Evolutionary conservation across 2,113 vertebrate species (phyloP).

Genomic region (Amphiprion ocellaris): DNA sequence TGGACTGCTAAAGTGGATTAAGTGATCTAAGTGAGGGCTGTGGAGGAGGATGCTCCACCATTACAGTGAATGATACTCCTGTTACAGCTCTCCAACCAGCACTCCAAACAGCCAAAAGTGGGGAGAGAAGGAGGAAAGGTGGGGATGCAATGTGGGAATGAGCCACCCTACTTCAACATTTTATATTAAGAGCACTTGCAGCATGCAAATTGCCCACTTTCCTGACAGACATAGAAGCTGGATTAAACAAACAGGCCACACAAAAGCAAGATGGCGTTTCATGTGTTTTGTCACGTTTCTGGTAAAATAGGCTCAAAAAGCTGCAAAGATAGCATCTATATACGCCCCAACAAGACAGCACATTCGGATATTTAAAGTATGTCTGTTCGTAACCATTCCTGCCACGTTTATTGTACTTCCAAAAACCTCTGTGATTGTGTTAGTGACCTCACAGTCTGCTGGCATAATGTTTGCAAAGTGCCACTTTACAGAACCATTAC

Average conservation of each 20-base stretch:
- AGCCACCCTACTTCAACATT: slow-evolving; percentile 71
- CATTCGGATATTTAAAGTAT: neutral
- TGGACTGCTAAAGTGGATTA: slow-evolving; percentile 72
- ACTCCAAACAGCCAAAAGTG: slow-evolving; percentile 70
- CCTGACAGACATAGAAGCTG: slow-evolving; percentile 57
- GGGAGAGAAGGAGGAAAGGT: slow-evolving; percentile 74
- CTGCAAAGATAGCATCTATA: neutral
- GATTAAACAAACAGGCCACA: slow-evolving; percentile 75
- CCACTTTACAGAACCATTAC: slow-evolving; percentile 60
- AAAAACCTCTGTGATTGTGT: slow-evolving; percentile 6
- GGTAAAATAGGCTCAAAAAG: slow-evolving; percentile 13
- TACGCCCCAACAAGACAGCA: neutral
- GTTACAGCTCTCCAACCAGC: slow-evolving; percentile 68
- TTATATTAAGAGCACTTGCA: slow-evolving; percentile 71
- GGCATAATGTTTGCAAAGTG: slow-evolving; percentile 51
- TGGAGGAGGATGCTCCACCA: slow-evolving; percentile 76
- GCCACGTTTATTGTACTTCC: neutral
- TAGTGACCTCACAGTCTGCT: slow-evolving; percentile 20
- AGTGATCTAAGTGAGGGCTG: slow-evolving; percentile 76
- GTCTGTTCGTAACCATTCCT: neutral
- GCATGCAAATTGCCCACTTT: slow-evolving; percentile 76
- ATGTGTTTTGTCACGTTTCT: neutral
- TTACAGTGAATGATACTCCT: slow-evolving; percentile 80
- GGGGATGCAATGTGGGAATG: slow-evolving; percentile 67
- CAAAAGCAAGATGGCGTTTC: slow-evolving; percentile 18